Base-by-base conservation (phyloP, 2,888 invertebrate genomes). In the Dryomyza anilis region DNA sequence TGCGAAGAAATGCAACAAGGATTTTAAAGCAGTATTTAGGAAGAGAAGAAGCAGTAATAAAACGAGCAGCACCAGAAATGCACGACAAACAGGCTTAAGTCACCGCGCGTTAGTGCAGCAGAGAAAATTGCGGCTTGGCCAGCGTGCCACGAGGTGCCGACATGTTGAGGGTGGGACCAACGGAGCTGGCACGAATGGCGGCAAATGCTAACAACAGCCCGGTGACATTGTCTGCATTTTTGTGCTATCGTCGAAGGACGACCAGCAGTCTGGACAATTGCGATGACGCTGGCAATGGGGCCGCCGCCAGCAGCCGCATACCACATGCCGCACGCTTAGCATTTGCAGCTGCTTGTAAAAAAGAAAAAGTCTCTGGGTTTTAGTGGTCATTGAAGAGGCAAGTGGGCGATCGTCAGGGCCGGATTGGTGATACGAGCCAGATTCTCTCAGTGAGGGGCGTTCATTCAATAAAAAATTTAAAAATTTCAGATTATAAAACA, bases 321-420 rank as follows among this genome's bases (percentile, higher is more conserved):
- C 29, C 29, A 57, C 46, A 29, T 46, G 33, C 8, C 48, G 19
- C 12, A 19, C 6, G 30, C 16, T 19, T 33, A 14, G n/a, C n/a
- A n/a, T n/a, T n/a, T n/a, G n/a, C n/a, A n/a, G n/a, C n/a, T n/a
- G n/a, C n/a, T n/a, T n/a, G n/a, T n/a, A n/a, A n/a, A n/a, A n/a
- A n/a, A n/a, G n/a, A n/a, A n/a, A n/a, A 45, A 45, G 29, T 58
- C 29, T 58, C 45, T 46, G 46, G 46, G 58, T 45, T 58, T 58
- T 58, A 58, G 58, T 46, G 45, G 45, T 58, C 46, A 27, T 57
- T 29, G 19, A 36, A 21, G 16, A n/a, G n/a, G n/a, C n/a, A n/a
- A n/a, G n/a, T n/a, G n/a, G n/a, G n/a, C n/a, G n/a, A n/a, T n/a
- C n/a, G n/a, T n/a, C n/a, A n/a, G n/a, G n/a, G n/a, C n/a, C n/a